These are phyloP conservation scores for Drosophila seclusa DNA, from an alignment of 2,888 invertebrate genomes.

Conservation along the genomic window DNA sequence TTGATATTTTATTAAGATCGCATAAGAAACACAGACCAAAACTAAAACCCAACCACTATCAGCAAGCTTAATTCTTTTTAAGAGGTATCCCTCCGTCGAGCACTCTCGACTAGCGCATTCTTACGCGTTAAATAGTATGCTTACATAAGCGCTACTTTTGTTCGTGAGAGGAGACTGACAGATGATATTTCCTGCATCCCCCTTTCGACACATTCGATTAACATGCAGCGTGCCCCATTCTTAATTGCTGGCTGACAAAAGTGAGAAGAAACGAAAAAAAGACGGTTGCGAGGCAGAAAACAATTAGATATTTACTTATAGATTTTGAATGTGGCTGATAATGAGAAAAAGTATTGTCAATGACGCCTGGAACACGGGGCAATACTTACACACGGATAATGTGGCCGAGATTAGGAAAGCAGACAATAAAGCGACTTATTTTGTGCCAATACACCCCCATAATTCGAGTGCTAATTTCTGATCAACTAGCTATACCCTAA, in stretches of 20 bases:
- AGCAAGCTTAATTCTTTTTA: too few species aligned
- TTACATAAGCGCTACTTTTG: conserved; percentile 23
- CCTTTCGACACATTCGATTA: conserved; percentile 26
- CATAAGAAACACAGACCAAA: not conserved
- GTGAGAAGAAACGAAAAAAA: not conserved
- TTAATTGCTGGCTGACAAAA: conserved; percentile 9
- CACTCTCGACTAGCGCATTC: not conserved
- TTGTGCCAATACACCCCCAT: accelerated
- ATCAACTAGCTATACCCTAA: not conserved
- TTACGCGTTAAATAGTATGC: not conserved
- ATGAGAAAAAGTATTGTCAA: conserved; percentile 39
- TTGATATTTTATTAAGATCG: not conserved
- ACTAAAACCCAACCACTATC: too few species aligned
- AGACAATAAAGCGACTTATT: conserved; percentile 13
- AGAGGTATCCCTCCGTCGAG: not conserved
- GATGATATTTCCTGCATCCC: not conserved
- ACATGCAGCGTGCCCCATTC: conserved; percentile 1
- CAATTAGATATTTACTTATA: conserved; percentile 50
- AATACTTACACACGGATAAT: conserved; percentile 37
- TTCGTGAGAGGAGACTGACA: conserved; percentile 13
- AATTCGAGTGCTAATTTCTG: not conserved
- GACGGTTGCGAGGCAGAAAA: conserved; percentile 15
- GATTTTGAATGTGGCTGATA: conserved; percentile 52
- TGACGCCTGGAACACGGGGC: conserved; percentile 43
- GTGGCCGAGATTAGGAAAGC: conserved; percentile 34